A percentile compares a stretch with the other conserved stretches of the same genome.
phyloP scores from a whole-genome alignment of 1,140 invertebrate genomes.

The Triops longicaudatus region DNA sequence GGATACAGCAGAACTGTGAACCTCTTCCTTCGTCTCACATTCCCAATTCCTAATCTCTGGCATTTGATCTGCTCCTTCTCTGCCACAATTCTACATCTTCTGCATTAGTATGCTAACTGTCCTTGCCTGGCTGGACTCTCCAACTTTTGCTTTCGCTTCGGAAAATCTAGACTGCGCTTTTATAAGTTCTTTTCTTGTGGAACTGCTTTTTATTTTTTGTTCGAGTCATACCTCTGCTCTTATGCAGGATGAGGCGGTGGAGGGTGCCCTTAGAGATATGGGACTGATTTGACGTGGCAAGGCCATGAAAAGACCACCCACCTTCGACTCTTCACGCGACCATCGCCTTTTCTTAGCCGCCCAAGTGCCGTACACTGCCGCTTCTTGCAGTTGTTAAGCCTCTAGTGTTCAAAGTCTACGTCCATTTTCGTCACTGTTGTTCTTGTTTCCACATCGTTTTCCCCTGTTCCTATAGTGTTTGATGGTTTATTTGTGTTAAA shows the following conservation, averaged over 20 bases:
- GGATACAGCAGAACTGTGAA: slow-evolving; percentile 51
- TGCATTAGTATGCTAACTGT: background rate
- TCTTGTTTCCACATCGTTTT: background rate
- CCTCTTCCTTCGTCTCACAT: slow-evolving; percentile 28
- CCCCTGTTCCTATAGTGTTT: background rate
- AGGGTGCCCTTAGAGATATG: slow-evolving; percentile 70
- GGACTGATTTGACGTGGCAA: slow-evolving; percentile 56
- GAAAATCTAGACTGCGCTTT: too few species aligned
- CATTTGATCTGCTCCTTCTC: slow-evolving; percentile 2
- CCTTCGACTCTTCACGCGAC: background rate
- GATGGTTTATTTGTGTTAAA: background rate
- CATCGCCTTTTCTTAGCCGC: background rate
- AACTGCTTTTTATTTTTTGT: slow-evolving; percentile 24
- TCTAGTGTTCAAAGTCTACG: background rate
- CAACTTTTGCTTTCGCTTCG: background rate
- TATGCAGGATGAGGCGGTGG: slow-evolving; percentile 67
- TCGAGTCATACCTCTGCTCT: slow-evolving; percentile 14
- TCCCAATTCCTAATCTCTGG: background rate
- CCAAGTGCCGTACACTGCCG: slow-evolving; percentile 21
- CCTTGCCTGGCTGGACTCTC: background rate
- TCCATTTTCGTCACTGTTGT: background rate
- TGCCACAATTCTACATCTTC: background rate
- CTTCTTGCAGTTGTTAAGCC: slow-evolving; percentile 11
- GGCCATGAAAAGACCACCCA: slow-evolving; percentile 19
- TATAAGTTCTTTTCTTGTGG: too few species aligned